phyloP scores from a whole-genome alignment of 2,797 vertebrate genomes.

The Adelosebastes latens region DNA sequence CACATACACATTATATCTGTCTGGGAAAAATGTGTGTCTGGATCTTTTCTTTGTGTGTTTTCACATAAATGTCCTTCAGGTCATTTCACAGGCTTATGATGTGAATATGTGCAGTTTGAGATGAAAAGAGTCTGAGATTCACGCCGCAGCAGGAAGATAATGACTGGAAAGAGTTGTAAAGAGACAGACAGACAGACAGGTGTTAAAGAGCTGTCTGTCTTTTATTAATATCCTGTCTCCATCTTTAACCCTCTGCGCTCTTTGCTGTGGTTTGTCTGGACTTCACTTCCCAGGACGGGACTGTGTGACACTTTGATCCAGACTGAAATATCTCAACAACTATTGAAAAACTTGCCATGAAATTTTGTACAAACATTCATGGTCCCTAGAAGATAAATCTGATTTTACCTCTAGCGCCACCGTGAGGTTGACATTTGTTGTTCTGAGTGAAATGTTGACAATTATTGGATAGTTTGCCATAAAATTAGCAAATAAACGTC shows the following conservation, averaged over 20 bases:
- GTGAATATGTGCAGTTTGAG: not conserved
- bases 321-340: not conserved
- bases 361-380: not conserved
- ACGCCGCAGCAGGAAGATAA: not conserved
- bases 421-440: not conserved
- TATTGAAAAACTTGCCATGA: not conserved
- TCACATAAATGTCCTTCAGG: slow-evolving; percentile 4
- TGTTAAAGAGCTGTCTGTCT: not conserved
- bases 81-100: not conserved
- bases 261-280: not conserved
- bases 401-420: not conserved
- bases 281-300: not conserved
- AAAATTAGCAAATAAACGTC: not conserved
- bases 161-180: slow-evolving; percentile 4
- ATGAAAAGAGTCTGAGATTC: not conserved
- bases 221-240: not conserved
- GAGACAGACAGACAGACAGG: not conserved
- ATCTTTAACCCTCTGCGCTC: not conserved
- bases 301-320: not conserved
- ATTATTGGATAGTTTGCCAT: not conserved
- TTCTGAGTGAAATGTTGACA: not conserved
- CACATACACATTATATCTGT: not conserved
- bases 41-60: not conserved
- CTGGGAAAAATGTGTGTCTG: not conserved
- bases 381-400: not conserved